Conservation (phyloP, 2,888 invertebrate genomes). For the Vesta saturnalis region DNA sequence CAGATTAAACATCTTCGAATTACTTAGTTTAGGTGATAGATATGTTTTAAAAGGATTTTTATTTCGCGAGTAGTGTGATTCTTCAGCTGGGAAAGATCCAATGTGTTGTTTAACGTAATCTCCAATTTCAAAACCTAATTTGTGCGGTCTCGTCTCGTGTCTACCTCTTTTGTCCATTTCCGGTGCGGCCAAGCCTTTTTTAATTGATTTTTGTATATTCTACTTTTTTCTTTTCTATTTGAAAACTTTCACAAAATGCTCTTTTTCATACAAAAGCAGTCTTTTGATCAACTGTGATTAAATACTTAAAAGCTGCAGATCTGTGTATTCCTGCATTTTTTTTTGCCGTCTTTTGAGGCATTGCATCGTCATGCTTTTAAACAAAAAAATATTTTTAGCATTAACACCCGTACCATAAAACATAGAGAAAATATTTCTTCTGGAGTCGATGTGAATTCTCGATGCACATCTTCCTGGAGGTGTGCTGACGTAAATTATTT, state of each 20-base stretch:
- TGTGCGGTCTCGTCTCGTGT: neutral
- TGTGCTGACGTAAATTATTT: neutral
- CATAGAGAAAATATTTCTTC: neutral
- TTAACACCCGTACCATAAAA: neutral
- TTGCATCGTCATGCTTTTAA: slow-evolving; percentile 17
- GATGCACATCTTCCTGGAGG: neutral
- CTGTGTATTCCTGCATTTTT: neutral
- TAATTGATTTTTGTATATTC: neutral
- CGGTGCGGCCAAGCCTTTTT: neutral
- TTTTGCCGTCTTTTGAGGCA: slow-evolving; percentile 10
- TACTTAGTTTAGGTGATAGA: slow-evolving; percentile 2
- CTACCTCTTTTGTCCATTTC: neutral
- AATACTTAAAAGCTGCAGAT: neutral
- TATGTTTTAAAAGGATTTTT: slow-evolving; percentile 4
- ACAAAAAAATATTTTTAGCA: slow-evolving; percentile 12
- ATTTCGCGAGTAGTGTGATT: neutral
- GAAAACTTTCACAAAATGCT: neutral
- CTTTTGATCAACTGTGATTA: neutral
- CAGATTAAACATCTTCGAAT: neutral
- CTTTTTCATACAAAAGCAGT: neutral
- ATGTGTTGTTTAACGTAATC: too few species aligned
- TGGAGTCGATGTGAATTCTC: slow-evolving; percentile 5
- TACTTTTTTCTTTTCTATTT: neutral
- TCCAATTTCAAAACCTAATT: neutral
- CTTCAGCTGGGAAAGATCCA: neutral